Evolutionary conservation across 2,113 vertebrate genomes (phyloP).

Genomic region (Osmerus eperlanus): DNA sequence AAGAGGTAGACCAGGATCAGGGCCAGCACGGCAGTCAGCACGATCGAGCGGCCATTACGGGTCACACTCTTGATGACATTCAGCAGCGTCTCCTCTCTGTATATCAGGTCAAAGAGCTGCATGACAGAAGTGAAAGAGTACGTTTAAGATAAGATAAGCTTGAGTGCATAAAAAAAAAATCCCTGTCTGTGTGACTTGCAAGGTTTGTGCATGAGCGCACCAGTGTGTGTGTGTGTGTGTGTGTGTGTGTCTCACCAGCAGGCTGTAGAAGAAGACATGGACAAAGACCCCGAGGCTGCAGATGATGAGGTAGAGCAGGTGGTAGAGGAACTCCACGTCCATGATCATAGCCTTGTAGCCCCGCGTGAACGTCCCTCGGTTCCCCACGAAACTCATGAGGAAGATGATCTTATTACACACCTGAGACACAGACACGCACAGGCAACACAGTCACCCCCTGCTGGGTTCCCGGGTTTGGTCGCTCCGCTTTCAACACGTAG

Average conservation of each 20-base stretch:
- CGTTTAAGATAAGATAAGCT: background rate
- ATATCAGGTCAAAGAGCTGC: slow-evolving; percentile 96
- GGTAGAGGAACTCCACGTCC: slow-evolving; percentile 97
- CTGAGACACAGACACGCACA: slow-evolving; percentile 56
- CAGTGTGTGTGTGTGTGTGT: background rate
- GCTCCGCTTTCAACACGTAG: too few relatives aligned
- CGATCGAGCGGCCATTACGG: slow-evolving; percentile 95
- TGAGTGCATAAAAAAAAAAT: background rate
- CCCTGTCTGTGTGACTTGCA: background rate
- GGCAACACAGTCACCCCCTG: background rate
- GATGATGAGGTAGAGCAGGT: slow-evolving; percentile 93
- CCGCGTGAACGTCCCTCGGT: slow-evolving; percentile 93
- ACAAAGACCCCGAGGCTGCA: slow-evolving; percentile 92
- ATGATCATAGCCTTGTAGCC: slow-evolving; percentile 94
- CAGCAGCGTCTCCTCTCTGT: slow-evolving; percentile 94
- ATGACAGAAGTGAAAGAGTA: background rate
- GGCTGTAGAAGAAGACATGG: slow-evolving; percentile 97
- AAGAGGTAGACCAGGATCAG: slow-evolving; percentile 99
- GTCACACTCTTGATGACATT: slow-evolving; percentile 99
- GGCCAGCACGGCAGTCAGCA: slow-evolving; percentile 92
- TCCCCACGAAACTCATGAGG: slow-evolving; percentile 96
- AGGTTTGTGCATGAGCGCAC: background rate
- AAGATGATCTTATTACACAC: slow-evolving; percentile 97
- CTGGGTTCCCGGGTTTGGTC: background rate
- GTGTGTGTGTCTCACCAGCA: slow-evolving; percentile 77